Evolutionary conservation across 2,888 invertebrate species (phyloP).

Genomic region (Galerucella nymphaeae): DNA sequence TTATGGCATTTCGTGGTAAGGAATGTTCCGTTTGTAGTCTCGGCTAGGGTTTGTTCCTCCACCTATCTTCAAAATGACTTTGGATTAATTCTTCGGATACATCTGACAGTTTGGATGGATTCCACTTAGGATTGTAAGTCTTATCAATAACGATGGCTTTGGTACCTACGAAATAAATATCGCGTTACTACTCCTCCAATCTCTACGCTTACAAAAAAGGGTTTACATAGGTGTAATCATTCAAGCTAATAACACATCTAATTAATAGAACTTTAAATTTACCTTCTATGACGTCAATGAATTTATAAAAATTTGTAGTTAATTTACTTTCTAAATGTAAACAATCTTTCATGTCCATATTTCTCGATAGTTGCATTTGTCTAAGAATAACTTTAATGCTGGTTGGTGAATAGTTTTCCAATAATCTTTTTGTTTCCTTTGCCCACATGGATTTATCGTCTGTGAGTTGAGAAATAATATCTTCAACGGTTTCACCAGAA

Average conservation of each 20-base stretch:
- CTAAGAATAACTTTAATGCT: constrained; percentile 20
- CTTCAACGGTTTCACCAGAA: constrained; percentile 79
- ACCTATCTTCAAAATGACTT: neutral
- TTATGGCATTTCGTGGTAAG: too few species aligned
- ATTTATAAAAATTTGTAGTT: constrained; percentile 3
- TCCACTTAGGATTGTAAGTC: constrained; percentile 11
- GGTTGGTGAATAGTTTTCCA: constrained; percentile 89
- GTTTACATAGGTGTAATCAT: too few species aligned
- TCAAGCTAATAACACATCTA: too few species aligned
- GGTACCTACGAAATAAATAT: neutral
- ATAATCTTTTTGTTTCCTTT: constrained; percentile 73
- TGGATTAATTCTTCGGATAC: constrained; percentile 16
- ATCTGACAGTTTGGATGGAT: constrained; percentile 16
- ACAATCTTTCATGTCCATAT: constrained; percentile 2
- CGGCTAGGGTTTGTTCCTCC: too few species aligned
- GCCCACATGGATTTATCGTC: constrained; percentile 87
- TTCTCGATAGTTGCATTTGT: constrained; percentile 7
- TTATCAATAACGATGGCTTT: constrained; percentile 1
- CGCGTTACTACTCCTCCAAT: neutral
- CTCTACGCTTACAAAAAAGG: neutral
- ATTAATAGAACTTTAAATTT: neutral
- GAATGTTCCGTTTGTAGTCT: too few species aligned
- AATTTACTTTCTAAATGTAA: constrained; percentile 11
- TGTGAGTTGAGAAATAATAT: constrained; percentile 79
- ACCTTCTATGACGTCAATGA: constrained; percentile 12